Base-by-base conservation (phyloP, 1,140 invertebrate genomes). In the Calephelis virginiensis region DNA sequence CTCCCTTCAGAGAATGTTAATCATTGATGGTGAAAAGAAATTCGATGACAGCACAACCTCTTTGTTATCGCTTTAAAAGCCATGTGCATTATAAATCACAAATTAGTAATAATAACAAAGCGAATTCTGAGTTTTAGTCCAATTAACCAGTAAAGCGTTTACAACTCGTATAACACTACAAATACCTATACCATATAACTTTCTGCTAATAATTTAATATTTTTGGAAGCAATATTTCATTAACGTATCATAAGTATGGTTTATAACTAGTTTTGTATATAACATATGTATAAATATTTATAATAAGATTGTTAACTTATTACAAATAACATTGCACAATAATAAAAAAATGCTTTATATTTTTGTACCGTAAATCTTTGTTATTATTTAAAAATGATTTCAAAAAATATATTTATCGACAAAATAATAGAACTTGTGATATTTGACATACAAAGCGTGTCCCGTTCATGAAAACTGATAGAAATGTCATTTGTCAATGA, bases 221-320 rank as follows among this genome's bases (percentile, higher is more conserved):
- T 77, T 77, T 81, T 90, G 87, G 87, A 88, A 90, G 87, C 87
- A 85, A 87, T 78, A 74, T 82, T 86, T 66, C 81, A 80, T 83
- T 73, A 85, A 86, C 77, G 72, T 81, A 78, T 89, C 82, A 86
- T 88, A 85, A 86, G 81, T 87, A 82, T 86, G 81, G 66, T 78
- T 82, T 78, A 81, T 78, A 61, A 74, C 78, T 83, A 83, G 77
- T 85, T 81, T 83, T 78, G 75, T 88, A 82, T 85, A 82, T 85
- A 85, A 87, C 85, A 88, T 85, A 84, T 87, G 82, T 90, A 86
- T 89, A 87, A 80, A 80, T 78, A 81, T 81, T 79, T 81, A 76
- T 78, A 85, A 76, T 67, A 66, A 50, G 73, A 73, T 83, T 88
- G 86, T 86, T 90, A 88, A 90, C 85, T 88, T 86, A 87, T 73